These are phyloP conservation scores for Drosophila subsilvestris DNA, from an alignment of 2,888 invertebrate genomes.

Conservation along the genomic window DNA sequence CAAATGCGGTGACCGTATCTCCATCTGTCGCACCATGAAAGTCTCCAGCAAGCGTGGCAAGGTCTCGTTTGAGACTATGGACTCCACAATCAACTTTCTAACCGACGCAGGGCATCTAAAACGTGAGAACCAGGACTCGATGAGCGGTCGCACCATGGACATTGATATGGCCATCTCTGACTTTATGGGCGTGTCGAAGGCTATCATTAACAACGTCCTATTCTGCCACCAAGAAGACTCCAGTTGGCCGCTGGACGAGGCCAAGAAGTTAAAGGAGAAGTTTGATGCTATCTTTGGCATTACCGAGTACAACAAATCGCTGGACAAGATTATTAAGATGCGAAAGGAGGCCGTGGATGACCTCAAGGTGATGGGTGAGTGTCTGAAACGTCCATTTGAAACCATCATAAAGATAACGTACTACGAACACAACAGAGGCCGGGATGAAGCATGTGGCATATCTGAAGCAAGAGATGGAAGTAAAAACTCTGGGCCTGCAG, in stretches of 20 bases:
- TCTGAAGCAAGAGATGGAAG: constrained; percentile 87
- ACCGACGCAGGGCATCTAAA: constrained; percentile 69
- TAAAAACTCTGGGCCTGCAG: constrained; percentile 86
- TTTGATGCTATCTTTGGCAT: constrained; percentile 99
- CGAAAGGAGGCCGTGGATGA: constrained; percentile 86
- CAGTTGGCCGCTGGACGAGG: constrained; percentile 97
- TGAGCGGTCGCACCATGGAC: constrained; percentile 89
- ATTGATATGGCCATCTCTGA: constrained; percentile 89
- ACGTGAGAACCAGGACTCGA: constrained; percentile 84
- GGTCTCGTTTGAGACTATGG: constrained; percentile 87
- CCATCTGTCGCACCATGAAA: constrained; percentile 89
- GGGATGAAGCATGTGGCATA: constrained; percentile 85
- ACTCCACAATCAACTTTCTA: constrained; percentile 86
- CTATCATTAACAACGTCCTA: constrained; percentile 97
- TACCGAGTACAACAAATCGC: constrained; percentile 94
- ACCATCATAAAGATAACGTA: neutral
- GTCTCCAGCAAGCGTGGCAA: constrained; percentile 86
- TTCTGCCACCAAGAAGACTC: constrained; percentile 99
- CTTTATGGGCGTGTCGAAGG: constrained; percentile 93
- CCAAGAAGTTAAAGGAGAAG: constrained; percentile 95
- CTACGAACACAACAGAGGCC: constrained; percentile 83
- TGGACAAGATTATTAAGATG: constrained; percentile 89
- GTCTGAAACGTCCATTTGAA: neutral
- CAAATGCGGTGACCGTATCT: constrained; percentile 87
- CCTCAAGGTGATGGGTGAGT: constrained; percentile 86